A percentile compares a stretch with the other conserved stretches of the same genome.
phyloP scores from a whole-genome alignment of 2,888 invertebrate species.

The Latrodectus elegans region DNA sequence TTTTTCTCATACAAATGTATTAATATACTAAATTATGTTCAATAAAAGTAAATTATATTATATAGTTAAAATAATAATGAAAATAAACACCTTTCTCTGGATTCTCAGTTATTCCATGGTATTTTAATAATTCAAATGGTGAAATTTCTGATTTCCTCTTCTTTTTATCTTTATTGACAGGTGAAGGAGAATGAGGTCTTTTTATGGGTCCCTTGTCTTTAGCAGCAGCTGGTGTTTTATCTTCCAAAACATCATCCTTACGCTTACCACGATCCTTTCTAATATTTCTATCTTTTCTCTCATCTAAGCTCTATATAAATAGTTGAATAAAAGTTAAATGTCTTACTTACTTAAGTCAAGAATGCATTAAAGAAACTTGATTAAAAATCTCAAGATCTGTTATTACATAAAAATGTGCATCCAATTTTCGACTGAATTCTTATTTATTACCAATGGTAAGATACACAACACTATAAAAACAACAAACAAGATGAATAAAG shows the following conservation, averaged over 20 bases:
- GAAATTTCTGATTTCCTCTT: constrained; percentile 14
- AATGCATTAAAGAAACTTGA: no score
- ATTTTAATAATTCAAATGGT: constrained; percentile 20
- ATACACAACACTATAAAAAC: no score
- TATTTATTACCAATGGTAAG: no score
- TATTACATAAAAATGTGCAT: no score
- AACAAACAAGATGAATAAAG: no score
- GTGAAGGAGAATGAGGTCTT: constrained; percentile 55
- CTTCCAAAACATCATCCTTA: constrained; percentile 18
- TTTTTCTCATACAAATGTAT: no score
- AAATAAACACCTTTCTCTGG: constrained; percentile 15
- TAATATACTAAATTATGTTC: no score
- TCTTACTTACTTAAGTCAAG: background rate
- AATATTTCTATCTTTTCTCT: constrained; percentile 45
- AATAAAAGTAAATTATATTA: no score
- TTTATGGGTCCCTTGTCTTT: constrained; percentile 40
- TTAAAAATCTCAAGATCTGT: no score
- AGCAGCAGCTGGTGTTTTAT: constrained; percentile 6
- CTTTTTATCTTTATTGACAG: constrained; percentile 30
- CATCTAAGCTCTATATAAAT: constrained; percentile 40
- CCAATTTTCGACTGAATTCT: no score
- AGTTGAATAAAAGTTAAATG: background rate
- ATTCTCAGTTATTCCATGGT: constrained; percentile 23
- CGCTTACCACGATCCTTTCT: constrained; percentile 53
- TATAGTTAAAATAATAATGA: no score